These are phyloP conservation scores for Myrmecophaga tridactyla DNA, from an alignment of 2,113 vertebrate genomes.

Conservation along the genomic window DNA sequence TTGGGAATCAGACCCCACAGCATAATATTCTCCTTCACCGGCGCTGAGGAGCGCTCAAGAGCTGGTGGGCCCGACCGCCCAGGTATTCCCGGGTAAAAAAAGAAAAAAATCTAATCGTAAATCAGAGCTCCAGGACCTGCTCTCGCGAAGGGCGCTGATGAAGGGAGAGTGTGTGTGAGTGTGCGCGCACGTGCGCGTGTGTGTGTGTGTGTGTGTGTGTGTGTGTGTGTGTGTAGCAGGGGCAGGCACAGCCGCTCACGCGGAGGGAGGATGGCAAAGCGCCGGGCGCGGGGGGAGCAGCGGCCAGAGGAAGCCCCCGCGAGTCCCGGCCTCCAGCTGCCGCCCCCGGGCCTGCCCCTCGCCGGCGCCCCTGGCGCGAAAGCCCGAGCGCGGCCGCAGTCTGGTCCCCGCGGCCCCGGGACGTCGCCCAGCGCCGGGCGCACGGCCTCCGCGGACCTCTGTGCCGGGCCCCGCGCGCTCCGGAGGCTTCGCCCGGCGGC, in stretches of 20 bases:
- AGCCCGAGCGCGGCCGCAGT: accelerated
- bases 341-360: background rate
- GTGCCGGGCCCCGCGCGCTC: background rate
- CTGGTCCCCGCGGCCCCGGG: accelerated
- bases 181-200: background rate
- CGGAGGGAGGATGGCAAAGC: background rate
- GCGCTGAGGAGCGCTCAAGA: background rate
- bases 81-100: background rate
- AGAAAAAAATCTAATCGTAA: background rate
- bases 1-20: background rate
- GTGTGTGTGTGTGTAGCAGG: too few relatives aligned
- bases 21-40: background rate
- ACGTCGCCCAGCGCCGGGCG: background rate
- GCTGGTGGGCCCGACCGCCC: background rate
- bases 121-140: background rate
- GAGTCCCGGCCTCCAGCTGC: background rate
- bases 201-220: background rate
- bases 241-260: background rate
- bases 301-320: background rate
- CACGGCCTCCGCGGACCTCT: background rate
- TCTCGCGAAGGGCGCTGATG: too few relatives aligned
- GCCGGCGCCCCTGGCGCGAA: background rate
- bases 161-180: too few relatives aligned
- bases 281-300: accelerated
- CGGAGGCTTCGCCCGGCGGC: accelerated